phyloP scores from a whole-genome alignment of 2,888 invertebrate species.

The Euplagia quadripunctaria region DNA sequence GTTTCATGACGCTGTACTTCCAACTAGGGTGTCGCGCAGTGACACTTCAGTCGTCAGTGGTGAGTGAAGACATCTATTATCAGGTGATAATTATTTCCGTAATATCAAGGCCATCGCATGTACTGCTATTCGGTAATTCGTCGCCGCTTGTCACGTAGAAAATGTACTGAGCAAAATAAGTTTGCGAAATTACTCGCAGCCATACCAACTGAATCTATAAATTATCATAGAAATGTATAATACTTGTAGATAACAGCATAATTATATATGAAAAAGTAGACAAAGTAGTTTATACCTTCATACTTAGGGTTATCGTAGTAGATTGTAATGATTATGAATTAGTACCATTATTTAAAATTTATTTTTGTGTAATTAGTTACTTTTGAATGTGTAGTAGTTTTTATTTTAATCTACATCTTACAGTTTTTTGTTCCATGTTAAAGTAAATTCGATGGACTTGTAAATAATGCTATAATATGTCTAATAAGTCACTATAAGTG shows the following conservation, averaged over 20 bases:
- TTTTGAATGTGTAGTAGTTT: slow-evolving; percentile 10
- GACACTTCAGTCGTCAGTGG: slow-evolving; percentile 83
- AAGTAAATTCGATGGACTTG: slow-evolving; percentile 27
- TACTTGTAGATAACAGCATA: slow-evolving; percentile 17
- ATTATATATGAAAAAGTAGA: slow-evolving; percentile 16
- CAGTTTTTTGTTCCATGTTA: slow-evolving; percentile 11
- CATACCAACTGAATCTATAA: slow-evolving; percentile 2
- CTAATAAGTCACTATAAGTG: slow-evolving; percentile 11
- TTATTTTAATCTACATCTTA: slow-evolving; percentile 11
- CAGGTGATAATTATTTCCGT: slow-evolving; percentile 85
- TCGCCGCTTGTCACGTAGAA: slow-evolving; percentile 53
- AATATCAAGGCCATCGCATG: slow-evolving; percentile 82
- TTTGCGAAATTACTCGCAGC: slow-evolving; percentile 9
- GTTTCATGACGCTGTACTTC: slow-evolving; percentile 84
- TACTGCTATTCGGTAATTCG: slow-evolving; percentile 69
- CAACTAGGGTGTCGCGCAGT: slow-evolving; percentile 78
- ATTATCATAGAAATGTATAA: slow-evolving; percentile 18
- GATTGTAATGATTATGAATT: neutral
- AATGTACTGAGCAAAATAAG: slow-evolving; percentile 30
- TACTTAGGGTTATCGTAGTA: slow-evolving; percentile 8
- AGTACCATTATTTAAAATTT: slow-evolving; percentile 16
- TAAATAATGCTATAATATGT: slow-evolving; percentile 23
- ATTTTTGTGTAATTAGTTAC: slow-evolving; percentile 21
- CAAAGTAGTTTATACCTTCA: slow-evolving; percentile 15
- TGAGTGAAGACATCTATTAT: slow-evolving; percentile 87